Evolutionary conservation across 2,888 invertebrate genomes (phyloP).

Genomic region (Schrankia costaestrigalis): DNA sequence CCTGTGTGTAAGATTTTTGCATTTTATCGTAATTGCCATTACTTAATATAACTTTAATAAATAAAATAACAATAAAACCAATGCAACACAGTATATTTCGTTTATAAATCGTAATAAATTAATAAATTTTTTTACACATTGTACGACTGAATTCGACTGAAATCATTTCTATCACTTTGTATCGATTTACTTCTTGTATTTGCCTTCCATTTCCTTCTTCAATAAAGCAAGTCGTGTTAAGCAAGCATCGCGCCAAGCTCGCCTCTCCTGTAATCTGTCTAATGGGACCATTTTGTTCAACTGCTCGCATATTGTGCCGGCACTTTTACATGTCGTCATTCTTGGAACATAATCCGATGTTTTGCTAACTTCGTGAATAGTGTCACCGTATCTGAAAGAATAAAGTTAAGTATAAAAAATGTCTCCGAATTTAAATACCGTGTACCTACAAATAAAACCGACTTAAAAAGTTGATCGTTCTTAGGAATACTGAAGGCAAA

Average conservation of each 20-base stretch:
- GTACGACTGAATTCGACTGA: too few relatives aligned
- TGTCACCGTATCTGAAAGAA: slow-evolving; percentile 74
- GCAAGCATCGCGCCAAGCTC: slow-evolving; percentile 91
- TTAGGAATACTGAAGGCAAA: too few relatives aligned
- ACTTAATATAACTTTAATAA: too few relatives aligned
- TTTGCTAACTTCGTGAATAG: slow-evolving; percentile 82
- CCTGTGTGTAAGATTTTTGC: too few relatives aligned
- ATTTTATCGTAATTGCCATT: too few relatives aligned
- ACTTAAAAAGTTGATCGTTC: too few relatives aligned
- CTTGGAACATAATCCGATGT: slow-evolving; percentile 88
- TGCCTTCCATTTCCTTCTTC: slow-evolving; percentile 85
- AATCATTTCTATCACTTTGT: too few relatives aligned
- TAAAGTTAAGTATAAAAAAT: neutral
- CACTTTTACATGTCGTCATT: slow-evolving; percentile 83
- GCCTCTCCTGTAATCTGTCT: slow-evolving; percentile 84
- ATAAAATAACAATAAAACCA: too few relatives aligned
- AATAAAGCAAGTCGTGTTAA: slow-evolving; percentile 89
- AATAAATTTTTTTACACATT: too few relatives aligned
- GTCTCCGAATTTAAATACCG: neutral
- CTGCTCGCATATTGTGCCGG: slow-evolving; percentile 85
- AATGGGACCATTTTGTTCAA: slow-evolving; percentile 87
- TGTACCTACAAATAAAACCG: neutral
- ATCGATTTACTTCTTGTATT: slow-evolving; percentile 36
- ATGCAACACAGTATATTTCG: too few relatives aligned
- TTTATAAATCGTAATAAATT: too few relatives aligned